phyloP scores from a whole-genome alignment of 2,797 vertebrate genomes.

The Neosilurus mollespiculum region DNA sequence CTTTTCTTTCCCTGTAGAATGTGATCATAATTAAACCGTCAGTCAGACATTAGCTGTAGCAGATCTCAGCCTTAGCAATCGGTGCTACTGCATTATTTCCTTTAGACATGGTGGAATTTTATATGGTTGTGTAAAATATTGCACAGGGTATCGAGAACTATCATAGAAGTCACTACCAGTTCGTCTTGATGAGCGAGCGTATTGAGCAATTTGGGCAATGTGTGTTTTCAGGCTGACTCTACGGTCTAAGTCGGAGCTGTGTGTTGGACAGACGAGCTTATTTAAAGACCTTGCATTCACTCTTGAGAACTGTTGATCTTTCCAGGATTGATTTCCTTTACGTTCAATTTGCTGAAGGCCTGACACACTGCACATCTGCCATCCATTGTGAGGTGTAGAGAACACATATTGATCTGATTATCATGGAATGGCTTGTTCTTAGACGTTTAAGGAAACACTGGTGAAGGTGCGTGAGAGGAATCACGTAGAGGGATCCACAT shows the following conservation, averaged over 20 bases:
- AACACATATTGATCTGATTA: conserved; percentile 55
- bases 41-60: neutral
- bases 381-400: conserved; percentile 45
- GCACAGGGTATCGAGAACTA: conserved; percentile 22
- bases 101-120: neutral
- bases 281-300: conserved; percentile 50
- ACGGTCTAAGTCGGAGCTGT: conserved; percentile 28
- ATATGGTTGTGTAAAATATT: conserved; percentile 13
- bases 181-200: conserved; percentile 21
- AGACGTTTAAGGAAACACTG: conserved; percentile 45
- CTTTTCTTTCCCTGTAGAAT: neutral
- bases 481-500: conserved; percentile 6
- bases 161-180: conserved; percentile 49
- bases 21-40: neutral
- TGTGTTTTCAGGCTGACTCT: conserved; percentile 32
- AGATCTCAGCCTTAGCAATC: neutral
- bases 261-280: conserved; percentile 35
- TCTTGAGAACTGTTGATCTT: conserved; percentile 51
- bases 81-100: conserved; percentile 5
- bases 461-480: conserved; percentile 31
- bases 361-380: conserved; percentile 45
- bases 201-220: conserved; percentile 40
- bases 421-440: conserved; percentile 49
- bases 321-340: conserved; percentile 54
- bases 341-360: conserved; percentile 48